Evolutionary conservation across 2,113 vertebrate species (phyloP).

Genomic region (Lasiurus cinereus): DNA sequence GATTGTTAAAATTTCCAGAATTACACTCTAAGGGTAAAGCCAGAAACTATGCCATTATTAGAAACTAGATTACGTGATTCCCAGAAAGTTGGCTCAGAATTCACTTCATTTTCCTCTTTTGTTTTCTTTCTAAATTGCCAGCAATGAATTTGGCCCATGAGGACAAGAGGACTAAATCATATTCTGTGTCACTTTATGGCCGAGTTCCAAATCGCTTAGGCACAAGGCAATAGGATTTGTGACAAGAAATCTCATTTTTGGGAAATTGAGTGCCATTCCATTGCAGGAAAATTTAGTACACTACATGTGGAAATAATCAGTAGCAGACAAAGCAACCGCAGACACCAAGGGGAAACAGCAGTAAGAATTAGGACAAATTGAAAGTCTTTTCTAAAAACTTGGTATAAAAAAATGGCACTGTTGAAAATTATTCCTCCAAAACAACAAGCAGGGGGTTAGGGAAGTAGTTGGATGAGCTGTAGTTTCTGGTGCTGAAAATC

Average conservation of each 20-base stretch:
- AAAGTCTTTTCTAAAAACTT: slow-evolving; percentile 63
- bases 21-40: slow-evolving; percentile 8
- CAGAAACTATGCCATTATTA: neutral
- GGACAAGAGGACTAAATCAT: neutral
- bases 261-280: slow-evolving; percentile 15
- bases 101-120: neutral
- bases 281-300: neutral
- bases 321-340: slow-evolving; percentile 35
- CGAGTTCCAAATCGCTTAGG: slow-evolving; percentile 22
- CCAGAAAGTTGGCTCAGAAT: neutral
- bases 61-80: neutral
- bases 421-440: slow-evolving; percentile 50
- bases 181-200: neutral
- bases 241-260: neutral
- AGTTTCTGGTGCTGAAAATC: slow-evolving; percentile 47
- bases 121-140: slow-evolving; percentile 27
- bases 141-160: neutral
- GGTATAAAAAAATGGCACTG: neutral
- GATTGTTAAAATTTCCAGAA: neutral
- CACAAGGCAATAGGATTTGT: neutral
- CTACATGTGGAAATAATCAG: slow-evolving; percentile 57
- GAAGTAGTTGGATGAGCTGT: slow-evolving; percentile 31
- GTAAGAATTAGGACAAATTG: slow-evolving; percentile 57
- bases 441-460: neutral
- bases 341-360: neutral